These are phyloP conservation scores for Heliornis fulica DNA, from an alignment of 2,113 vertebrate genomes.

Conservation along the genomic window DNA sequence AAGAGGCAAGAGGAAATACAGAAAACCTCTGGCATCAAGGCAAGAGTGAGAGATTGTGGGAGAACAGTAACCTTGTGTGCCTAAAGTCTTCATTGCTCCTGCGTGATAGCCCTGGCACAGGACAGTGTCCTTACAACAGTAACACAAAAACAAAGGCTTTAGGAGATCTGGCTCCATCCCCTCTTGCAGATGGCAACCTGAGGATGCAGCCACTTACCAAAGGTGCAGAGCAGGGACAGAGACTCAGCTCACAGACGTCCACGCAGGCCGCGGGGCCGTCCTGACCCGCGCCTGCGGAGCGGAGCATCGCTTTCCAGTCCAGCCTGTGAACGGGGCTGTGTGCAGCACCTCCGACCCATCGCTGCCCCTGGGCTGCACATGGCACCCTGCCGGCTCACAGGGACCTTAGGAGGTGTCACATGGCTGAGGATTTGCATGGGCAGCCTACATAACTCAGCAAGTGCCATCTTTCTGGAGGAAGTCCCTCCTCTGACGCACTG, in stretches of 20 bases:
- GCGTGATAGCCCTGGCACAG: background rate
- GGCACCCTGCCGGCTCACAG: conserved; percentile 1
- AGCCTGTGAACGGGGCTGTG: too few species aligned
- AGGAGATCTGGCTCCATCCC: background rate
- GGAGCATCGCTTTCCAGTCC: too few species aligned
- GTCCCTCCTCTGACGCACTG: conserved; percentile 71
- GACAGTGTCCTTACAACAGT: background rate
- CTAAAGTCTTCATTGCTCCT: background rate
- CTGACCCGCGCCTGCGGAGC: background rate
- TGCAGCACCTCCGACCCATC: background rate
- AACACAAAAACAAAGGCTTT: background rate
- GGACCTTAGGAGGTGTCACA: conserved; percentile 43
- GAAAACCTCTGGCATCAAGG: background rate
- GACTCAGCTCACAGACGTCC: background rate
- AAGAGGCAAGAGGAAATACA: background rate
- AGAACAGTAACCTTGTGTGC: background rate
- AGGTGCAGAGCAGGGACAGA: background rate
- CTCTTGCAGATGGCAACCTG: background rate
- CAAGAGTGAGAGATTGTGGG: background rate
- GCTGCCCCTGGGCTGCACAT: background rate
- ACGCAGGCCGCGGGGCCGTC: background rate
- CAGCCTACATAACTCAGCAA: conserved; percentile 59
- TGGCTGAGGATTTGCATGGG: conserved; percentile 43
- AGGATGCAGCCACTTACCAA: background rate
- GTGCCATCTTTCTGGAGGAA: conserved; percentile 69